Evolutionary conservation across 2,797 vertebrate species (phyloP), one percentile per base, ranked within the genome.

Genomic region (Gymnothorax javanicus): DNA sequence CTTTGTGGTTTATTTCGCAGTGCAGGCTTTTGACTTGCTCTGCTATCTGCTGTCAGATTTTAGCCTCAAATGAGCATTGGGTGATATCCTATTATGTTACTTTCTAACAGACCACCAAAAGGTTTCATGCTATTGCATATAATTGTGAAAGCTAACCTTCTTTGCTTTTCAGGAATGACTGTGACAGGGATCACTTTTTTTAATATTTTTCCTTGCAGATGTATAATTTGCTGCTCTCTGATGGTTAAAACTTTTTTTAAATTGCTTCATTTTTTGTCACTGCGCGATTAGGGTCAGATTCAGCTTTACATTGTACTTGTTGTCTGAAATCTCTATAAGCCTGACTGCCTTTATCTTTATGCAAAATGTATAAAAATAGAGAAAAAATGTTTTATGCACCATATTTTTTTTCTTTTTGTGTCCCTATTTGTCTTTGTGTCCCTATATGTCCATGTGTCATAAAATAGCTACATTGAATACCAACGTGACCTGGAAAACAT

Each of bases 391-490:
- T 27, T 6, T 60, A 54, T 27, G 82, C 23, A 57, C 3, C 57
- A n/a, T 59, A 83, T 60, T 59, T 58, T 60, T 13, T 67, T 7
- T 67, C 33, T 43, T 43, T 43, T 2, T 59, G 58, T 59, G 58
- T 59, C 58, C 13, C 7, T 59, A 59, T 82, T 2, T 25, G 17
- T 83, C 54, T 59, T 7, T 83, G 56, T 52, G 11, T 59, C 1
- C 7, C 1, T 83, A 11, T 83, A 1, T 84, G 50, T 85, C 50
- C 89, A 9, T 89, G 17, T 82, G 77, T 64, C 7, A 7, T 83
- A 81, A 4, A 85, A n/a, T 88, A 97, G 96, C 83, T 95, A 95
- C 93, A 96, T 97, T 62, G 96, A 96, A 91, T 95, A 94, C 91
- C 96, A 97, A 91, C 85, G 84, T 0, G 88, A 89, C 90, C 93